Evolutionary conservation across 2,797 vertebrate genomes (phyloP).

Genomic region (Parauchenoglanis ngamensis): DNA sequence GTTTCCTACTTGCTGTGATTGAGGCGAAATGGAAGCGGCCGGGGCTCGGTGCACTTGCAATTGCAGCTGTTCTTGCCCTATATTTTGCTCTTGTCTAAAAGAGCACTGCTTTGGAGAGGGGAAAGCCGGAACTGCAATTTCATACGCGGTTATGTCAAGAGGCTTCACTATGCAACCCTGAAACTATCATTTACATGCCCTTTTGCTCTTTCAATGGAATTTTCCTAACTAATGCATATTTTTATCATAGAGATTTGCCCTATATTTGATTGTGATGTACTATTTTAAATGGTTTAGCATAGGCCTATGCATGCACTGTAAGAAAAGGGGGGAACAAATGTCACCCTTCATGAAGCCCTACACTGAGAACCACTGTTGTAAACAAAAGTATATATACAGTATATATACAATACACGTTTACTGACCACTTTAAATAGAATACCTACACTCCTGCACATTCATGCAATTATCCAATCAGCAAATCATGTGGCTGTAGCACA

Average conservation of each 20-base stretch:
- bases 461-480: neutral
- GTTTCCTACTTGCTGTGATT: slow-evolving; percentile 74
- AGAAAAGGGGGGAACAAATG: neutral
- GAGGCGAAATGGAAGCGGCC: slow-evolving; percentile 72
- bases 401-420: neutral
- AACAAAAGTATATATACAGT: neutral
- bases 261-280: slow-evolving; percentile 6
- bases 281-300: neutral
- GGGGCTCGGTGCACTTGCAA: slow-evolving; percentile 63
- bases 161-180: slow-evolving; percentile 41
- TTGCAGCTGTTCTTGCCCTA: slow-evolving; percentile 56
- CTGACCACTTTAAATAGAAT: neutral
- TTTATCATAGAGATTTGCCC: neutral
- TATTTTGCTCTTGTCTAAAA: slow-evolving; percentile 70
- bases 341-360: neutral
- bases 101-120: slow-evolving; percentile 53
- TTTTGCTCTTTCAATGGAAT: slow-evolving; percentile 29
- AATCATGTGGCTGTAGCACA: neutral
- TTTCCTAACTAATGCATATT: slow-evolving; percentile 24
- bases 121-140: slow-evolving; percentile 52
- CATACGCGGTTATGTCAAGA: slow-evolving; percentile 50
- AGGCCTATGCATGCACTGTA: neutral
- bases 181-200: slow-evolving; percentile 47
- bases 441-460: neutral
- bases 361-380: neutral